A percentile compares a stretch with the other conserved stretches of the same genome.
These are phyloP conservation scores for Oreochromis aureus DNA, from an alignment of 2,113 vertebrate species.

Conservation along the genomic window DNA sequence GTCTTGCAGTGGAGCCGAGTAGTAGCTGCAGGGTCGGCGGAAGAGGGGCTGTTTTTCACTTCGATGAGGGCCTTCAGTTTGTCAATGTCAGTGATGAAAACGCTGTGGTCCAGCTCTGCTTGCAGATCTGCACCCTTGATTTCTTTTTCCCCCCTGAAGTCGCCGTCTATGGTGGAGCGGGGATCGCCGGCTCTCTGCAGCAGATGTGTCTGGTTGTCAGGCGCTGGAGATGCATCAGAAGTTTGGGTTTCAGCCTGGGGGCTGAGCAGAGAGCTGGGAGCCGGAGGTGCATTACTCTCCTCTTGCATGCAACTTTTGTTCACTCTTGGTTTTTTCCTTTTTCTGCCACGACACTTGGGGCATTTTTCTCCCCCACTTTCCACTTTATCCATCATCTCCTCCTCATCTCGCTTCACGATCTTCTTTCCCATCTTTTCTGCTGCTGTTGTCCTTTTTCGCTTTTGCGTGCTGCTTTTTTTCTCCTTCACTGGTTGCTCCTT, in stretches of 20 bases:
- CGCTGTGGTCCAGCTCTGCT: accelerated
- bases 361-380: neutral
- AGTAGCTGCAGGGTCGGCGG: too few relatives aligned
- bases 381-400: neutral
- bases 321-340: neutral
- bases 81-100: neutral
- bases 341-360: neutral
- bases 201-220: neutral
- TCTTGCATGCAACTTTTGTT: neutral
- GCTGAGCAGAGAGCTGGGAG: neutral
- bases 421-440: neutral
- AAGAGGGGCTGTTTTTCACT: neutral
- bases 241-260: neutral
- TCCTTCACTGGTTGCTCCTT: neutral
- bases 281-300: neutral
- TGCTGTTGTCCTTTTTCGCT: neutral
- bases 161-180: accelerated
- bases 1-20: neutral
- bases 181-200: neutral
- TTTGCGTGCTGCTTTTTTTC: neutral
- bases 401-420: neutral
- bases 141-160: neutral
- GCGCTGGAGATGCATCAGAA: neutral
- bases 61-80: neutral
- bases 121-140: too few relatives aligned